A percentile compares a stretch with the other conserved stretches of the same genome.
Evolutionary conservation across 2,797 vertebrate species (phyloP).

Genomic region (Eremophila alpestris): DNA sequence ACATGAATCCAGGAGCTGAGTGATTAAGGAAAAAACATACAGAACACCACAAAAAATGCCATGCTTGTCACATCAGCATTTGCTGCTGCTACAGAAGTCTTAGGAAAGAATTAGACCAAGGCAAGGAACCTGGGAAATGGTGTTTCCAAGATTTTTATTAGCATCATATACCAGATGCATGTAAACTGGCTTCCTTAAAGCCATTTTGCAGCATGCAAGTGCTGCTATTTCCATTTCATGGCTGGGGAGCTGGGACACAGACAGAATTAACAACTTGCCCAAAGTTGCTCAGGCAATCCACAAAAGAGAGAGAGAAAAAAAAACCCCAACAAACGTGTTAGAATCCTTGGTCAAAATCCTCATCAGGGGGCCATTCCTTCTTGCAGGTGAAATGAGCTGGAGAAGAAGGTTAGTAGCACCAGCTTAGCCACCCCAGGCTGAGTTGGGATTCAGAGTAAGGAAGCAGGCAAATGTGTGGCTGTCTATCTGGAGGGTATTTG

Average conservation of each 20-base stretch:
- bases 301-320: not conserved
- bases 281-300: not conserved
- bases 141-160: not conserved
- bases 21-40: not conserved
- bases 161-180: not conserved
- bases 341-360: not conserved
- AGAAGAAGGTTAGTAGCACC: not conserved
- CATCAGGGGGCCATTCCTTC: not conserved
- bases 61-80: not conserved
- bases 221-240: not conserved
- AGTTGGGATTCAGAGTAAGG: not conserved
- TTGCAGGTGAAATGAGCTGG: not conserved
- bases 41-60: not conserved
- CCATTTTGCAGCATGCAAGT: not conserved
- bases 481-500: slow-evolving; percentile 33
- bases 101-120: not conserved
- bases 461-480: not conserved
- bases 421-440: not conserved
- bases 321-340: rapidly evolving
- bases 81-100: not conserved
- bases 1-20: not conserved
- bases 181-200: not conserved
- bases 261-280: not conserved
- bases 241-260: not conserved
- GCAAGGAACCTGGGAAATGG: not conserved